phyloP scores from a whole-genome alignment of 2,888 invertebrate species.

The Caenorhabditis imperialis region DNA sequence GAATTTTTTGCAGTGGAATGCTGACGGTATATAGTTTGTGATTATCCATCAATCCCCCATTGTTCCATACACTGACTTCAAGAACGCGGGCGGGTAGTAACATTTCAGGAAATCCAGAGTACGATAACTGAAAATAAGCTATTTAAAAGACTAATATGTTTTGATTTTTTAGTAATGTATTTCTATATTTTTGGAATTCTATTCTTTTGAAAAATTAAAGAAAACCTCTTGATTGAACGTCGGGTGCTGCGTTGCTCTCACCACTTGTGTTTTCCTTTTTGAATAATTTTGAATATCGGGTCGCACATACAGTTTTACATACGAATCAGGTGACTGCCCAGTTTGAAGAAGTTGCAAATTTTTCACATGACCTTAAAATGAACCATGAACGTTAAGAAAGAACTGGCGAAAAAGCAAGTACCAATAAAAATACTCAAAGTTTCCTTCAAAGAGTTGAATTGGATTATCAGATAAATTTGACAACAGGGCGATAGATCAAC shows the following conservation, averaged over 20 bases:
- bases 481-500: slow-evolving; percentile 24
- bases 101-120: slow-evolving; percentile 48
- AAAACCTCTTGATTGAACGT: slow-evolving; percentile 97
- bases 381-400: no score
- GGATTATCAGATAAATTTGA: slow-evolving; percentile 55
- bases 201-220: neutral
- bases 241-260: slow-evolving; percentile 92
- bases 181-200: no score
- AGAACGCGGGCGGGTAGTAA: slow-evolving; percentile 53
- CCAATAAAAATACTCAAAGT: slow-evolving; percentile 56
- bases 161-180: no score
- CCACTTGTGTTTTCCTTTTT: slow-evolving; percentile 94
- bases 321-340: slow-evolving; percentile 62
- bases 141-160: no score
- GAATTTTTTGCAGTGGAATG: slow-evolving; percentile 75
- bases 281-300: slow-evolving; percentile 93
- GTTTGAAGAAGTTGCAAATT: slow-evolving; percentile 53
- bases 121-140: slow-evolving; percentile 62
- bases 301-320: slow-evolving; percentile 84
- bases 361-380: slow-evolving; percentile 59
- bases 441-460: slow-evolving; percentile 37
- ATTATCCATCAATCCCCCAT: slow-evolving; percentile 79
- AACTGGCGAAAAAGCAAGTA: slow-evolving; percentile 12
- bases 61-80: slow-evolving; percentile 79
- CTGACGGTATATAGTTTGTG: slow-evolving; percentile 79